These are phyloP conservation scores for Meriones unguiculatus DNA, from an alignment of 2,113 vertebrate genomes.

Conservation along the genomic window DNA sequence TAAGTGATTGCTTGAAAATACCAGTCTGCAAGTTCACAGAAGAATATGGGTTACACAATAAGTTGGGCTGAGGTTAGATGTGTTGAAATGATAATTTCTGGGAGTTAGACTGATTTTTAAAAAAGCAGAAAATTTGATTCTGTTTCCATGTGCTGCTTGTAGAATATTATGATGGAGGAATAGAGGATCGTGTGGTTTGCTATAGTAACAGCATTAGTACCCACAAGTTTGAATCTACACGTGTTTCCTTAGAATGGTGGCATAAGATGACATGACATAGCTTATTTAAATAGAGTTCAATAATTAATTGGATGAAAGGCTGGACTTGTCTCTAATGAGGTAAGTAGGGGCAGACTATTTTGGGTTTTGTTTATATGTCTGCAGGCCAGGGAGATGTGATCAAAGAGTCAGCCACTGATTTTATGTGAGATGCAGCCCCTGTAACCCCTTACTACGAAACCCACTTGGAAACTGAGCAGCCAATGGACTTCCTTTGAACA, in stretches of 20 bases:
- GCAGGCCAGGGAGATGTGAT: not conserved
- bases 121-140: constrained; percentile 12
- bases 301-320: not conserved
- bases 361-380: constrained; percentile 35
- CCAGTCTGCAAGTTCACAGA: not conserved
- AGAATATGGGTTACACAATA: not conserved
- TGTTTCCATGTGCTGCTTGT: not conserved
- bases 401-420: too few species aligned
- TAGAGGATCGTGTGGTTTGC: not conserved
- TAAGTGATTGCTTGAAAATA: constrained; percentile 46
- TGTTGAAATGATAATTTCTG: not conserved
- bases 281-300: constrained; percentile 22
- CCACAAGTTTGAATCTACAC: not conserved
- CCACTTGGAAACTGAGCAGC: too few species aligned
- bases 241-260: not conserved
- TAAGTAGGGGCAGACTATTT: not conserved
- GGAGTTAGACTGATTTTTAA: not conserved
- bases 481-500: too few species aligned
- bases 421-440: too few species aligned
- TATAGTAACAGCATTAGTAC: not conserved
- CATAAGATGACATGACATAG: not conserved
- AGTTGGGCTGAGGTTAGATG: not conserved
- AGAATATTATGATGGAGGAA: not conserved
- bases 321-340: not conserved
- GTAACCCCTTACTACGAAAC: too few species aligned